A percentile compares a stretch with the other conserved stretches of the same genome.
Evolutionary conservation across 2,888 invertebrate genomes (phyloP).

Genomic region (Diarsia mendica): DNA sequence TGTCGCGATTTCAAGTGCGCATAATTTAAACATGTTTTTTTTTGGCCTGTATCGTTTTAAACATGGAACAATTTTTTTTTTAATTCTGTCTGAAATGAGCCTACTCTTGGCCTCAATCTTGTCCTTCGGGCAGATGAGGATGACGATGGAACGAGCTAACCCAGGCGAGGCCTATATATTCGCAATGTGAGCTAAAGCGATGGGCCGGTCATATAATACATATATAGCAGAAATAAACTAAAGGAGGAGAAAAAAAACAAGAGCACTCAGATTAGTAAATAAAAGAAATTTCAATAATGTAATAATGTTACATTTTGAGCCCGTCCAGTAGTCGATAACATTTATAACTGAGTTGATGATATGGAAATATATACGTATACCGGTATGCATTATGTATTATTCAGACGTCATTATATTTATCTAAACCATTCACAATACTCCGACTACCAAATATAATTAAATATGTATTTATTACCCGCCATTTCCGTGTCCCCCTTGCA

Average conservation of each 20-base stretch:
- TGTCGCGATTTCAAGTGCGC: not conserved
- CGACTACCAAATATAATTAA: not conserved
- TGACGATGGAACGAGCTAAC: no score
- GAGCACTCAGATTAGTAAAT: not conserved
- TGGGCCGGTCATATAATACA: no score
- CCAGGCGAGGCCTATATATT: no score
- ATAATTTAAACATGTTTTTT: not conserved
- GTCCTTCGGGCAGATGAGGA: no score
- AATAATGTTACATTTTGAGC: not conserved
- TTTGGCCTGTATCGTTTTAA: not conserved
- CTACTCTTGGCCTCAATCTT: no score
- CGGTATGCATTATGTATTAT: conserved; percentile 29
- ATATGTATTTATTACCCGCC: conserved; percentile 40
- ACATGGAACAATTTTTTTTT: no score
- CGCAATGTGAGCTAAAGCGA: no score
- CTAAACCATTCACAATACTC: conserved; percentile 2
- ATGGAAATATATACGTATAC: conserved; percentile 7
- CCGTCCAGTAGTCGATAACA: not conserved
- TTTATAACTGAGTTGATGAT: not conserved
- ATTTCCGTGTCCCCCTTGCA: conserved; percentile 17
- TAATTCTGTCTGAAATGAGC: no score
- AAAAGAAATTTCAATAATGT: not conserved
- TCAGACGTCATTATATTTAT: conserved; percentile 21
- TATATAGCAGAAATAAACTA: not conserved
- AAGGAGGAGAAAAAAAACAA: not conserved